Base-by-base conservation (phyloP, 1,140 invertebrate species). In the Laupala kohalensis region DNA sequence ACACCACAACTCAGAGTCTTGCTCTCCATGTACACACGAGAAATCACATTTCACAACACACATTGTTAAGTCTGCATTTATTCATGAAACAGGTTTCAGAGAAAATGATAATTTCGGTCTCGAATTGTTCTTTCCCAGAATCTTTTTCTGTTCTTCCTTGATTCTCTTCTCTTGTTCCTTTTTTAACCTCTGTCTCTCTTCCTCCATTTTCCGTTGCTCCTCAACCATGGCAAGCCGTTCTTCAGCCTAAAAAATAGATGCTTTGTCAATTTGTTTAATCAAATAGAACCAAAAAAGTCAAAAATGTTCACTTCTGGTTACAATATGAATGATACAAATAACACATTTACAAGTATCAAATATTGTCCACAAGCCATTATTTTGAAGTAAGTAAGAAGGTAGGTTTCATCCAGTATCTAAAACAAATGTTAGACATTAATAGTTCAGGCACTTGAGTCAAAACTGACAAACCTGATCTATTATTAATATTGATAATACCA, bases 111-210 rank as follows among this genome's bases (percentile, higher is more conserved):
- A 83, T 84, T 96, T 95, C 70, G 95, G 95, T 81, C 96, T 87
- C 73, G 95, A 95, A 84, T 97, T 97, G 81, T 96, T 96, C 86
- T 97, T 98, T 76, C 96, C 95, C 76, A 97, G 86, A 76, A 98
- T 97, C 81, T 95, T 93, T 82, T 95, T 96, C 83, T 98, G 96
- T 83, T 97, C 95, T 81, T 95, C 92, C 83, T 95, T 96, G 67
- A 92, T 85, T 75, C 93, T 87, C 76, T 92, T 94, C 77, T 96
- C 93, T 80, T 96, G 91, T 80, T 97, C 94, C 81, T 94, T 94
- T 79, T 92, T 90, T 82, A 97, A 86, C 78, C 89, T 90, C 81
- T 96, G 94, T 77, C 93, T 89, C 79, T 97, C 94, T 83, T 98
- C 95, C 77, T 97, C 92, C 86, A 97, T 95, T 82, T 93, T 90